Percentiles rank a stretch among this genome's conserved stretches.
Evolutionary conservation across 1,140 invertebrate species (phyloP).

Genomic region (Lamellibrachia luymesi): DNA sequence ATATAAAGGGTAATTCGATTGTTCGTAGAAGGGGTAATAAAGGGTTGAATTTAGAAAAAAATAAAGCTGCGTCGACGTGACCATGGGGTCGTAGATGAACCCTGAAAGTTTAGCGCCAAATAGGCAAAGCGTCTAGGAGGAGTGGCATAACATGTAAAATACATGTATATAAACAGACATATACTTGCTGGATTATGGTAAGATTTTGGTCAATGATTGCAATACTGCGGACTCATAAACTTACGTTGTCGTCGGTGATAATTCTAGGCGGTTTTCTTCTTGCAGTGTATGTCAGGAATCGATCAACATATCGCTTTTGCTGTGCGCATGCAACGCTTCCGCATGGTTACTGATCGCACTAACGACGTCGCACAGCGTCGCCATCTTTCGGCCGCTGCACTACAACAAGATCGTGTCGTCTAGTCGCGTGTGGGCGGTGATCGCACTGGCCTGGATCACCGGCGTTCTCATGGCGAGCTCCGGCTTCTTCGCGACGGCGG

Average conservation of each 20-base stretch:
- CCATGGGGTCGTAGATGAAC: no score
- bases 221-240: not conserved
- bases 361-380: conserved; percentile 15
- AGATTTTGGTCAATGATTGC: not conserved
- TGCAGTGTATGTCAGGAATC: conserved; percentile 20
- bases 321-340: conserved; percentile 20
- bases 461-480: conserved; percentile 9
- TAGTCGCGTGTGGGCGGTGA: conserved; percentile 13
- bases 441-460: conserved; percentile 19
- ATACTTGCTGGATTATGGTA: no score
- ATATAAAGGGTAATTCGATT: no score
- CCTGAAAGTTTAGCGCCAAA: no score
- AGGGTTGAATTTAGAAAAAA: no score
- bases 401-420: conserved; percentile 18
- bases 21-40: no score
- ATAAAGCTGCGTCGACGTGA: no score
- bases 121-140: no score
- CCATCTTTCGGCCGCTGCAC: conserved; percentile 25
- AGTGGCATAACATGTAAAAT: no score
- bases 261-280: not conserved
- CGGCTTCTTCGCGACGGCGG: conserved; percentile 16
- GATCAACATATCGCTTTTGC: conserved; percentile 23
- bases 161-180: no score
- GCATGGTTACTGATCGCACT: conserved; percentile 18
- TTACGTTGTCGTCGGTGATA: not conserved